Evolutionary conservation across 2,888 invertebrate species (phyloP), one percentile per base, ranked within the genome.

Genomic region (Chironomus riparius): DNA sequence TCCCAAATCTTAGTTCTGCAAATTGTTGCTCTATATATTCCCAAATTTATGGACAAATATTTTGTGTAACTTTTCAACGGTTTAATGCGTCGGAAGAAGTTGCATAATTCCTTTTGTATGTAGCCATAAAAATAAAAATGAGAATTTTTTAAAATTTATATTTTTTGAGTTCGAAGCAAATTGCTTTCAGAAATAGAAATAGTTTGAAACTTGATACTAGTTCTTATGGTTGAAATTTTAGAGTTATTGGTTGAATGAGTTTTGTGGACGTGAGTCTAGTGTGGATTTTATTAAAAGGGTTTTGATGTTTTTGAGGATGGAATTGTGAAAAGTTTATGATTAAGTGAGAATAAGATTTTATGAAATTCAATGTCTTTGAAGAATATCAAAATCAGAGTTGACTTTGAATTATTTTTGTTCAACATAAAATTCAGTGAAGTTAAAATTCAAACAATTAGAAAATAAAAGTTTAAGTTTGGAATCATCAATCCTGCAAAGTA

Each of bases 61-160:
- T 65, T 65, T 65, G 65, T 65, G 56, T 56, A 56, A 56, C 56
- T 18, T 56, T 56, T 56, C 15, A 65, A 65, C 22, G 65, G 65
- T 65, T 65, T 65, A 65, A 65, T 65, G 65, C 65, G 65, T 65
- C 65, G 65, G 65, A 24, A 65, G 21, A 12, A 21, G 65, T 38
- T 38, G 38, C 38, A 38, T 38, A 38, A 38, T 38, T 38, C 38
- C 2, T 56, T 56, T 5, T 15, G 50, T 4, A 50, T 15, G 15
- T 6, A 18, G 5, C 4, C n/a, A 56, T 15, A 56, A 56, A 56
- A 3, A 15, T 56, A 15, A 56, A 56, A 2, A n/a, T 28, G 28
- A 28, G 28, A 28, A 28, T 28, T 28, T 38, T 38, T 38, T 10
- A 65, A 65, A 65, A 22, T n/a, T n/a, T n/a, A n/a, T 21, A 3